Evolutionary conservation across 1,140 invertebrate species (phyloP).

Genomic region (Drosophila sulfurigaster): DNA sequence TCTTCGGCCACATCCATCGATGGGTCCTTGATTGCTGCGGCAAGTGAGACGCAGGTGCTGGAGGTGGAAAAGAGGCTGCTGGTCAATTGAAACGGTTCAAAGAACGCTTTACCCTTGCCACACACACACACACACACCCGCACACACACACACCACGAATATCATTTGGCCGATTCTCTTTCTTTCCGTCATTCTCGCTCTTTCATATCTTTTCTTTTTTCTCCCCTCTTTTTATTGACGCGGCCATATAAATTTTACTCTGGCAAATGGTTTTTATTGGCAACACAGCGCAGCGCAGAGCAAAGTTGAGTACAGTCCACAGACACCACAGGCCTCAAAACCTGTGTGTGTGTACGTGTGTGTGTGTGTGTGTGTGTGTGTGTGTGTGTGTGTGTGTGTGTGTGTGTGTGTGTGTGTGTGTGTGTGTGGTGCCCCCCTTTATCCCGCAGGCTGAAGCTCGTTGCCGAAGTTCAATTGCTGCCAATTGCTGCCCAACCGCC

Average conservation of each 20-base stretch:
- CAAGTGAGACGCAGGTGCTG: conserved; percentile 1
- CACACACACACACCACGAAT: conserved; percentile 2
- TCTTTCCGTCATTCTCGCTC: conserved; percentile 5
- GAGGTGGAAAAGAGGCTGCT: conserved; percentile 17
- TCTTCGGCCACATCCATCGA: neutral
- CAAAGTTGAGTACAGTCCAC: conserved; percentile 4
- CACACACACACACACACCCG: too few species aligned
- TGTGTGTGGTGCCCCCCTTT: neutral
- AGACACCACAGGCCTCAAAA: neutral
- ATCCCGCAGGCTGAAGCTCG: neutral
- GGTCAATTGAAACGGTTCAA: conserved; percentile 81
- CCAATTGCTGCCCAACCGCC: conserved; percentile 43
- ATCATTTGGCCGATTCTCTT: conserved; percentile 32
- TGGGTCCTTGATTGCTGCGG: conserved; percentile 20
- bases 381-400: too few species aligned
- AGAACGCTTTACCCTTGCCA: conserved; percentile 43
- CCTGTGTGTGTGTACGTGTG: too few species aligned
- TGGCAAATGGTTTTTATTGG: conserved; percentile 82
- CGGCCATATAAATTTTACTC: conserved; percentile 79
- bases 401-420: too few species aligned
- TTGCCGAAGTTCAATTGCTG: conserved; percentile 44
- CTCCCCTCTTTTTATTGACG: conserved; percentile 61
- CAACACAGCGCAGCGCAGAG: conserved; percentile 41
- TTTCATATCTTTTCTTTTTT: conserved; percentile 13
- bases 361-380: too few species aligned